Evolutionary conservation across 2,113 vertebrate species (phyloP).

Genomic region (Pelusios castaneus): DNA sequence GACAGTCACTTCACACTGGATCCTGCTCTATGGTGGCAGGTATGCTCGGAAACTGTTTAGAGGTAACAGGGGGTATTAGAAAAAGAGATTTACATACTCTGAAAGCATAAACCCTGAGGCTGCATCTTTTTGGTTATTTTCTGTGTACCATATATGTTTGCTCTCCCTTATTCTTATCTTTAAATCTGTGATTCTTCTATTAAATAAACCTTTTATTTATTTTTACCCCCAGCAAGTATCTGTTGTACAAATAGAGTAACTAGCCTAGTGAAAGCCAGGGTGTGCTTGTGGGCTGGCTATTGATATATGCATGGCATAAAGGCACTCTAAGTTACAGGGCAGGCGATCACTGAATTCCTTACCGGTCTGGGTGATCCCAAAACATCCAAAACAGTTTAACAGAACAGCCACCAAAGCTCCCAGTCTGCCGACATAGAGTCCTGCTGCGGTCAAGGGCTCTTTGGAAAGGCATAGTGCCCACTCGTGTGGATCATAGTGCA

Average conservation of each 20-base stretch:
- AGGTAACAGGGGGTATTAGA: background rate
- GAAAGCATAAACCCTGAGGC: background rate
- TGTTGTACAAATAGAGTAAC: background rate
- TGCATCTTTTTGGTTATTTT: background rate
- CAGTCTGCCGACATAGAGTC: background rate
- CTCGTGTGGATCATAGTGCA: background rate
- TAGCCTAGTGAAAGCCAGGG: background rate
- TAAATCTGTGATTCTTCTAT: background rate
- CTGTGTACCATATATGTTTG: background rate
- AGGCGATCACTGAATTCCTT: background rate
- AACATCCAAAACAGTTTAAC: background rate
- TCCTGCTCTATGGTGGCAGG: background rate
- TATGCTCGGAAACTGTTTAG: background rate
- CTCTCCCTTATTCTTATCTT: background rate
- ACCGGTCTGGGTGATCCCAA: background rate
- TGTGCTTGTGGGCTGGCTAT: background rate
- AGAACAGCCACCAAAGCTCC: constrained; percentile 3
- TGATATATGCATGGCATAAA: background rate
- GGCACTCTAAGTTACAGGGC: background rate
- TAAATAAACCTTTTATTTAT: background rate
- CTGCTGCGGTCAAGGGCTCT: background rate
- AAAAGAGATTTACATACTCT: background rate
- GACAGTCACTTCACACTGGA: background rate
- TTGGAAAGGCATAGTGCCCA: constrained; percentile 9
- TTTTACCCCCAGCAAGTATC: background rate